These are phyloP conservation scores for Lethenteron reissneri DNA, from an alignment of 2,113 vertebrate species.

Conservation along the genomic window DNA sequence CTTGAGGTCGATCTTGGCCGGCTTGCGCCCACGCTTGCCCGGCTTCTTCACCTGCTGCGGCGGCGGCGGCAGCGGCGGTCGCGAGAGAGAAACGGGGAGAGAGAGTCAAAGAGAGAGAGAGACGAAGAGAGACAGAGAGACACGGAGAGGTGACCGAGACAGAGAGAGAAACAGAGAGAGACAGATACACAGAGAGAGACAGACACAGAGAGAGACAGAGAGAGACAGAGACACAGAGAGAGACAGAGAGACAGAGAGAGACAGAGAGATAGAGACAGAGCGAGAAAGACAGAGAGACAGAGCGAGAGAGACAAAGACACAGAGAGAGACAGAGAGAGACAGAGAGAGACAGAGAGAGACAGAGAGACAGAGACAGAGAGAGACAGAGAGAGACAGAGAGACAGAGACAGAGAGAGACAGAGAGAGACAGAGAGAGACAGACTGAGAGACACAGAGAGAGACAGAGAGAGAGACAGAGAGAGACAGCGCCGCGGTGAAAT, in stretches of 20 bases:
- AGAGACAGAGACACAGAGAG: not conserved
- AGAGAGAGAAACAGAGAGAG: too few species aligned
- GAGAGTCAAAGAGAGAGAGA: too few species aligned
- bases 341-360: not conserved
- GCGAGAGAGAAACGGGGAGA: too few species aligned
- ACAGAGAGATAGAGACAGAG: not conserved
- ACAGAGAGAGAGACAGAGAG: too few species aligned
- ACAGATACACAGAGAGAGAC: too few species aligned
- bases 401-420: not conserved
- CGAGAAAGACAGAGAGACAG: not conserved
- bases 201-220: too few species aligned
- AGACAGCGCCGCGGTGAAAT: too few species aligned
- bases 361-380: not conserved
- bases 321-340: not conserved
- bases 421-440: not conserved
- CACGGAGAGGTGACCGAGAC: too few species aligned
- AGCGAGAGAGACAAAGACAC: not conserved
- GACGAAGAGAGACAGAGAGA: too few species aligned
- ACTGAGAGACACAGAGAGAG: too few species aligned
- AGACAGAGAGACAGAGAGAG: not conserved
- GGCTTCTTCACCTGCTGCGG: slow-evolving; percentile 62
- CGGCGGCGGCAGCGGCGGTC: too few species aligned
- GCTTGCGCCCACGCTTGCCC: slow-evolving; percentile 77
- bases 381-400: not conserved
- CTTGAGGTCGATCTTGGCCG: slow-evolving; percentile 88